Evolutionary conservation across 1,140 invertebrate species (phyloP), one percentile per base, ranked within the genome.

Genomic region (Prorops nasuta): DNA sequence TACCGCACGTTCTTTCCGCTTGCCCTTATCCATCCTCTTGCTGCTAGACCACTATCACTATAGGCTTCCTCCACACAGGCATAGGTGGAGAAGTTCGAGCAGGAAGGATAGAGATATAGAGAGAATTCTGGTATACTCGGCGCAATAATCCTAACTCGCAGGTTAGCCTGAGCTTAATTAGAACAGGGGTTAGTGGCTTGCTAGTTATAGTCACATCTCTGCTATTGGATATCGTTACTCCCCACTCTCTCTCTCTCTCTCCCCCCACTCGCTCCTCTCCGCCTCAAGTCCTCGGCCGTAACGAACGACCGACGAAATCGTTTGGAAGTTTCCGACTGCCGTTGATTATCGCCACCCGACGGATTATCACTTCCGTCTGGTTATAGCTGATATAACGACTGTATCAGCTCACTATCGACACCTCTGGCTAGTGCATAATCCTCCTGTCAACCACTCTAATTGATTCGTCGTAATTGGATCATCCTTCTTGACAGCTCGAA

Each of bases 61-160:
- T n/a, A n/a, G n/a, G n/a, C n/a, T n/a, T n/a, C n/a, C n/a, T n/a
- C n/a, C n/a, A n/a, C n/a, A n/a, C n/a, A n/a, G n/a, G n/a, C n/a
- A n/a, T n/a, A n/a, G n/a, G n/a, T n/a, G n/a, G n/a, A n/a, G n/a
- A n/a, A n/a, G n/a, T n/a, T n/a, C n/a, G 34, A 35, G 3, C n/a
- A 6, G 16, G 34, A 37, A 17, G 4, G 16, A 37, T 3, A 37
- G 36, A 12, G 35, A 37, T 14, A 37, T 7, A 37, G 16, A 37
- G 3, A 37, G 36, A 37, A 17, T 17, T 8, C 14, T 8, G 35
- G 18, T 36, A 28, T 6, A 4, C 40, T 36, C 49, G 62, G 55
- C 69, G 69, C 68, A 75, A 75, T 75, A 75, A 75, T 72, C 70
- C 71, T 70, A 71, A 74, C 72, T 75, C 67, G 65, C 68, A 60